These are phyloP conservation scores for Graphium colonna DNA, from an alignment of 2,888 invertebrate species.

Conservation along the genomic window DNA sequence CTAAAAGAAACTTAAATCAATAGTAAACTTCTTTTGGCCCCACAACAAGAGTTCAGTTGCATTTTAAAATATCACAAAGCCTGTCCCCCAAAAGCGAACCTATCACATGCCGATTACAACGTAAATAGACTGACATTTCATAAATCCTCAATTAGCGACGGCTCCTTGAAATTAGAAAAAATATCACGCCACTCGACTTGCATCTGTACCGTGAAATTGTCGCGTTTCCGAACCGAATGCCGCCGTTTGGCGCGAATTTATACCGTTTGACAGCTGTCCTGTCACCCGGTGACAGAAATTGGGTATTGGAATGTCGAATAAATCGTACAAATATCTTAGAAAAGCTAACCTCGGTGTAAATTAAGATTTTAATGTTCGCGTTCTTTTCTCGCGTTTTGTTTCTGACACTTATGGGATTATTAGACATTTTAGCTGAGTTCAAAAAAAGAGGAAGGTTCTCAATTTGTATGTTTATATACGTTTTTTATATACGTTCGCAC, in stretches of 20 bases:
- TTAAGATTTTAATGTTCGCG: too few species aligned
- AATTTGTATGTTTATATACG: too few species aligned
- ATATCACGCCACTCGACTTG: slow-evolving; percentile 48
- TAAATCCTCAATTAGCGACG: slow-evolving; percentile 45
- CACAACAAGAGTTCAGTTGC: background rate
- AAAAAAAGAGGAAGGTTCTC: too few species aligned
- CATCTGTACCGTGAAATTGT: slow-evolving; percentile 63
- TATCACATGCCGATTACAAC: slow-evolving; percentile 29
- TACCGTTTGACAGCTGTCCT: slow-evolving; percentile 35
- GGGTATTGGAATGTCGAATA: too few species aligned
- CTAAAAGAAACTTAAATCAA: background rate
- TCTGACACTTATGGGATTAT: too few species aligned
- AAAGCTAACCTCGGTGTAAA: too few species aligned
- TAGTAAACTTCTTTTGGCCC: background rate
- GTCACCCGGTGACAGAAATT: slow-evolving; percentile 22
- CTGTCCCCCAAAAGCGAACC: background rate
- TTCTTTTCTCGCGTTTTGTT: too few species aligned
- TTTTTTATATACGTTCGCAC: too few species aligned
- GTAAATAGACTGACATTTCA: slow-evolving; percentile 27
- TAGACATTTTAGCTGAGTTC: too few species aligned
- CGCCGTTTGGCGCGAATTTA: slow-evolving; percentile 27
- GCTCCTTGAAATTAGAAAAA: slow-evolving; percentile 42
- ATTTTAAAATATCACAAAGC: slow-evolving; percentile 5
- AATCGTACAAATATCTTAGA: too few species aligned
- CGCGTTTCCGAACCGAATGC: slow-evolving; percentile 33